Base-by-base conservation (phyloP, 2,888 invertebrate genomes). In the Dascillus cervinus region DNA sequence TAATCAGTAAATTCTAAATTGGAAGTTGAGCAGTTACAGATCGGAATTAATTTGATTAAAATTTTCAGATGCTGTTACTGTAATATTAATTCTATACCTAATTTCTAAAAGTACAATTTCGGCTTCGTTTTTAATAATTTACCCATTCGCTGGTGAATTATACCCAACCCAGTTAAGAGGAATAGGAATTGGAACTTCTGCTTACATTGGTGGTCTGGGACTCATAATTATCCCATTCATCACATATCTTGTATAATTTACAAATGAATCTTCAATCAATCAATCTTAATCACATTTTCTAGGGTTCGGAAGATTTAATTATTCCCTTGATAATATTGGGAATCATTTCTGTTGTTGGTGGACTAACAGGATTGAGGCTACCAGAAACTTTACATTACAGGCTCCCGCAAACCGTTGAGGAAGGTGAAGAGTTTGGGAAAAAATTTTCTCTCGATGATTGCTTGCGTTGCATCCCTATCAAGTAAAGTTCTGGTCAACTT, bases 81-180 rank as follows among this genome's bases (percentile, higher is more conserved):
- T 78, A 53, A 88, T 87, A 20, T 65, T 89, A 22, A 69, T 82
- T 34, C 65, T 89, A 10, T 90, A 83, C 61, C 66, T 88, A 20
- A 69, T 88, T 52, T 84, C 90, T 8, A 92, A 92, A 66, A 87
- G 87, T 43, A 77, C 89, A 44, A 85, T 91, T 56, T 90, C 91
- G 1, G 89, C 89, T 3, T 88, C 90, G 3, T 92, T 90, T 66
- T 70, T 90, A 33, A 88, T 90, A 41, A 88, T 92, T 50, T 92
- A 91, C 62, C 90, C 91, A 0, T 91, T 91, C 62, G 90, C 90
- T 46, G 88, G 88, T 5, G 92, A 92, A 66, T 62, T 92, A 11
- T 91, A 91, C 64, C 92, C 92, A 1, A 92, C 91, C 2, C 86
- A 87, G 60, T 71, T 90, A 24, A 73, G 92, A 49, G 91, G 91